These are phyloP conservation scores for Melanogrammus aeglefinus DNA, from an alignment of 2,797 vertebrate species.

Conservation along the genomic window DNA sequence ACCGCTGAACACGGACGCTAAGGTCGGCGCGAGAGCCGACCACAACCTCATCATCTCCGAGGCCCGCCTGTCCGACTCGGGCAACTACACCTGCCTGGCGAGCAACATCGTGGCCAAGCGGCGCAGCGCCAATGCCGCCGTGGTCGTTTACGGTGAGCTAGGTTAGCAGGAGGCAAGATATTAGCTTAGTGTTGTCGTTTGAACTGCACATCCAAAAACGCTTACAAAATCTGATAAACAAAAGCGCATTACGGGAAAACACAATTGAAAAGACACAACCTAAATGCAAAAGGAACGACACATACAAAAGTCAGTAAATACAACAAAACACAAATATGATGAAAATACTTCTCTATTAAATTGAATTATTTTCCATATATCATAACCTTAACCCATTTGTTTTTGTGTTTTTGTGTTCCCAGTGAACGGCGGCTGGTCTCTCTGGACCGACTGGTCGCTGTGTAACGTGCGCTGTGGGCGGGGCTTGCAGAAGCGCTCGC, in stretches of 20 bases:
- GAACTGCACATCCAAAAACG: too few relatives aligned
- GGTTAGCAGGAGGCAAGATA: background rate
- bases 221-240: too few relatives aligned
- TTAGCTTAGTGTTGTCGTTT: too few relatives aligned
- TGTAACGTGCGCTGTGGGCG: conserved; percentile 91
- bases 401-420: conserved; percentile 9
- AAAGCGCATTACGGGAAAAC: too few relatives aligned
- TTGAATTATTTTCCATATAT: background rate
- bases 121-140: conserved; percentile 86
- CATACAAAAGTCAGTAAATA: too few relatives aligned
- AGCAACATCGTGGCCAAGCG: conserved; percentile 96
- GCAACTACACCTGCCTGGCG: conserved; percentile 94
- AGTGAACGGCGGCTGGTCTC: conserved; percentile 98
- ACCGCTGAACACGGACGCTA: conserved; percentile 77
- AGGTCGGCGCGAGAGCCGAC: conserved; percentile 82
- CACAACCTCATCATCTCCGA: conserved; percentile 93
- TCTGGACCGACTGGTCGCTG: conserved; percentile 92
- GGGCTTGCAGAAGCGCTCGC: conserved; percentile 91
- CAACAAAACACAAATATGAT: too few relatives aligned
- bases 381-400: background rate
- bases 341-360: background rate
- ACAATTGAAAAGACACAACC: too few relatives aligned
- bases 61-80: conserved; percentile 89
- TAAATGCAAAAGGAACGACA: too few relatives aligned
- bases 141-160: conserved; percentile 89